Percentiles rank a stretch among this genome's conserved stretches.
These are phyloP conservation scores for Mythimna albipuncta DNA, from an alignment of 2,888 invertebrate genomes.

Conservation along the genomic window DNA sequence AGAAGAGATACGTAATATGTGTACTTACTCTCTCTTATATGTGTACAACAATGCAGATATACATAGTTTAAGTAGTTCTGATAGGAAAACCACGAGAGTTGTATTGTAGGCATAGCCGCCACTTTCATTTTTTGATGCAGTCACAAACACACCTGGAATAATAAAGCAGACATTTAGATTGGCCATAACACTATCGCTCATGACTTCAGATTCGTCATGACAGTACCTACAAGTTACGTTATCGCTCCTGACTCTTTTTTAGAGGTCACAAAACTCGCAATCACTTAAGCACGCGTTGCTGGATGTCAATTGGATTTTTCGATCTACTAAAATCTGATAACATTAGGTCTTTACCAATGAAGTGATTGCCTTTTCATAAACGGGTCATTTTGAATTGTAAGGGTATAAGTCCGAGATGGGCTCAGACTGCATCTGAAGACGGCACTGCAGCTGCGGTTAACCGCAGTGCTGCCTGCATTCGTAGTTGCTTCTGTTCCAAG, in stretches of 20 bases:
- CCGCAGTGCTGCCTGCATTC: too few species aligned
- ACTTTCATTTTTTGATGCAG: conserved; percentile 95
- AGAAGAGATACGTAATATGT: conserved; percentile 1
- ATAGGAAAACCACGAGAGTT: conserved; percentile 96
- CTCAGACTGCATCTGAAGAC: too few species aligned
- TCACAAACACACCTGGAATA: conserved; percentile 96
- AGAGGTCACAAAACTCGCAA: too few species aligned
- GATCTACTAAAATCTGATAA: not conserved
- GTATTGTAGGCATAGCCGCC: conserved; percentile 97
- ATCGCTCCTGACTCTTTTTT: not conserved
- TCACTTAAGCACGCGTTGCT: not conserved
- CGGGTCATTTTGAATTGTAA: too few species aligned
- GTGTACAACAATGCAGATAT: conserved; percentile 94
- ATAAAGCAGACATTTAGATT: not conserved
- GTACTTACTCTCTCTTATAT: conserved; percentile 86
- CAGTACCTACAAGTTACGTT: too few species aligned
- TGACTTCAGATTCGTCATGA: not conserved
- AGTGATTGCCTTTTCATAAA: too few species aligned
- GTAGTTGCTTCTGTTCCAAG: too few species aligned
- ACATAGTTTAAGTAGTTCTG: conserved; percentile 96
- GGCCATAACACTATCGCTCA: not conserved
- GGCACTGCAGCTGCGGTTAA: too few species aligned
- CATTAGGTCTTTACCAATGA: too few species aligned
- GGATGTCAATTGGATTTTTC: not conserved
- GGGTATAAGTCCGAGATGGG: too few species aligned